These are phyloP conservation scores for Zalophus californianus DNA, from an alignment of 2,797 vertebrate species.

Conservation along the genomic window DNA sequence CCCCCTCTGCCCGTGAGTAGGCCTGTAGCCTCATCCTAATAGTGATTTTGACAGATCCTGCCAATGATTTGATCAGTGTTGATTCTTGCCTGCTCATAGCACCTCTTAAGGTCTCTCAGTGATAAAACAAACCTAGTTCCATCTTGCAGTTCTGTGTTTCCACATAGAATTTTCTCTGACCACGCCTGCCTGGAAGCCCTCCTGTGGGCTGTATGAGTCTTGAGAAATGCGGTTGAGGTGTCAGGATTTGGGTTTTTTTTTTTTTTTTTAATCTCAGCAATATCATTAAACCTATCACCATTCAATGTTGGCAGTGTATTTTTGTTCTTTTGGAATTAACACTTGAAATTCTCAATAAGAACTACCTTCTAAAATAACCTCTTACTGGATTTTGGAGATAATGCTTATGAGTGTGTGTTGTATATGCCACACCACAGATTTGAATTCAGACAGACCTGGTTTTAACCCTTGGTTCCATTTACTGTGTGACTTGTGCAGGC, in stretches of 20 bases:
- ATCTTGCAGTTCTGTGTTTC: background rate
- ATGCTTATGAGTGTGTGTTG: background rate
- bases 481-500: background rate
- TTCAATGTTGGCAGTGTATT: background rate
- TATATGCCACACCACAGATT: background rate
- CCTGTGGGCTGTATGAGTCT: background rate
- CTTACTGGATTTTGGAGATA: background rate
- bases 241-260: background rate
- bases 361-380: background rate
- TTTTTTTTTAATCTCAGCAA: background rate
- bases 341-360: constrained; percentile 12
- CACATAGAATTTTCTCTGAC: background rate
- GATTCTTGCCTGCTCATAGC: background rate
- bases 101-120: background rate
- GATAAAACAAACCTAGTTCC: background rate
- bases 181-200: background rate
- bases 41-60: background rate
- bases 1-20: background rate
- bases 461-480: background rate
- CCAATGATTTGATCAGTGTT: background rate
- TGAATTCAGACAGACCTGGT: background rate
- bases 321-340: constrained; percentile 34
- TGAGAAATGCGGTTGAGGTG: background rate
- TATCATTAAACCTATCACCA: constrained; percentile 13
- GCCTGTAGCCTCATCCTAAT: background rate